These are phyloP conservation scores for Crotalus tigris DNA, from an alignment of 2,113 vertebrate species.

Conservation along the genomic window DNA sequence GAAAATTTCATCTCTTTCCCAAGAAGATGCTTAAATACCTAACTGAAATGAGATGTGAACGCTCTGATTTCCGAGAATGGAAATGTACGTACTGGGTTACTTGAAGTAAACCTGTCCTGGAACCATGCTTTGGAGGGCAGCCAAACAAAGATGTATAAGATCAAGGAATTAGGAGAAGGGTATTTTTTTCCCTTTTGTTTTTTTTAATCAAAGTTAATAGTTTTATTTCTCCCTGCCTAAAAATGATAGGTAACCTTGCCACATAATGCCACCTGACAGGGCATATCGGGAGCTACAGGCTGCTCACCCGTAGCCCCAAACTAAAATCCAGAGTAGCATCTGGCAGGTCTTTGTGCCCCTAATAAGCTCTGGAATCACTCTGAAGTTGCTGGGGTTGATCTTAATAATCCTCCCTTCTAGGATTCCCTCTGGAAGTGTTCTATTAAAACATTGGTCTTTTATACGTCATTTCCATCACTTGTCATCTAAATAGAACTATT, in stretches of 20 bases:
- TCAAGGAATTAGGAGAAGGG: neutral
- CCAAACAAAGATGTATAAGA: neutral
- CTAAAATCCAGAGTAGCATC: neutral
- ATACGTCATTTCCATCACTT: slow-evolving; percentile 22
- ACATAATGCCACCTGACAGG: neutral
- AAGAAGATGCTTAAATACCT: neutral
- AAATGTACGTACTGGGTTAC: neutral
- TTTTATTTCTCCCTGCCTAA: neutral
- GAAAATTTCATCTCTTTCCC: neutral
- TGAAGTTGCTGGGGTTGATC: neutral
- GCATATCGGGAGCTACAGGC: neutral
- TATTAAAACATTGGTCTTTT: slow-evolving; percentile 3
- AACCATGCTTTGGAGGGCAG: neutral
- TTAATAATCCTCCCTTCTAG: slow-evolving; percentile 39
- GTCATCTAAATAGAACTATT: slow-evolving; percentile 22
- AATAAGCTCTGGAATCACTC: neutral
- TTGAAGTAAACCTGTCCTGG: neutral
- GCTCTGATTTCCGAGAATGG: neutral
- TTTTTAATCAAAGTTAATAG: neutral
- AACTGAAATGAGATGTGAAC: neutral
- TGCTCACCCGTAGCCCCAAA: neutral
- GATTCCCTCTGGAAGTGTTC: neutral
- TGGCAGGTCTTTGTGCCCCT: neutral
- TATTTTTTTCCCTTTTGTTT: neutral
- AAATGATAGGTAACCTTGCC: neutral